phyloP scores from a whole-genome alignment of 2,113 vertebrate species.

The Orthonyx spaldingii region DNA sequence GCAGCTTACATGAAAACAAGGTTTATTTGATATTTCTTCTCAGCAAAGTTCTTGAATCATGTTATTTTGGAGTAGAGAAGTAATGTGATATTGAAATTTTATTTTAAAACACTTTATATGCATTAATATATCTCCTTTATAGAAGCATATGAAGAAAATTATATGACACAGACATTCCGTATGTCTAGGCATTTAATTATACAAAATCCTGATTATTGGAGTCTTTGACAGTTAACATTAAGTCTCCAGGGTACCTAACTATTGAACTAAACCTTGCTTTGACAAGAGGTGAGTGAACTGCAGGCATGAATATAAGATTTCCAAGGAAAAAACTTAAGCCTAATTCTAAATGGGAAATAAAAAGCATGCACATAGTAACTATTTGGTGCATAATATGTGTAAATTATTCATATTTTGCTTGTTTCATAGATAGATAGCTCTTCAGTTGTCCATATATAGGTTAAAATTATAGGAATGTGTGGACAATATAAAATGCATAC shows the following conservation, averaged over 20 bases:
- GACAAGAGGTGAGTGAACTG: slow-evolving; percentile 15
- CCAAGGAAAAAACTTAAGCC: neutral
- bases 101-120: neutral
- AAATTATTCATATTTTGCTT: neutral
- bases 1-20: neutral
- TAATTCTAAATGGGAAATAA: neutral
- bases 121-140: neutral
- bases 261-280: slow-evolving; percentile 35
- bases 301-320: neutral
- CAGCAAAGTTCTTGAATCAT: neutral
- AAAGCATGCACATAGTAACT: neutral
- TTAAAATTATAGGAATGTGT: neutral
- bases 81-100: neutral
- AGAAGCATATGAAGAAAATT: neutral
- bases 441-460: neutral
- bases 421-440: neutral
- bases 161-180: neutral
- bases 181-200: neutral
- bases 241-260: neutral
- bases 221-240: slow-evolving; percentile 15
- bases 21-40: neutral
- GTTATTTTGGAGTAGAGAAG: neutral
- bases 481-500: neutral
- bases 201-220: neutral
- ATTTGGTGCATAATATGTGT: neutral